Evolutionary conservation across 1,140 invertebrate species (phyloP), one percentile per base, ranked within the genome.

Genomic region (Matsumurasca onukii): DNA sequence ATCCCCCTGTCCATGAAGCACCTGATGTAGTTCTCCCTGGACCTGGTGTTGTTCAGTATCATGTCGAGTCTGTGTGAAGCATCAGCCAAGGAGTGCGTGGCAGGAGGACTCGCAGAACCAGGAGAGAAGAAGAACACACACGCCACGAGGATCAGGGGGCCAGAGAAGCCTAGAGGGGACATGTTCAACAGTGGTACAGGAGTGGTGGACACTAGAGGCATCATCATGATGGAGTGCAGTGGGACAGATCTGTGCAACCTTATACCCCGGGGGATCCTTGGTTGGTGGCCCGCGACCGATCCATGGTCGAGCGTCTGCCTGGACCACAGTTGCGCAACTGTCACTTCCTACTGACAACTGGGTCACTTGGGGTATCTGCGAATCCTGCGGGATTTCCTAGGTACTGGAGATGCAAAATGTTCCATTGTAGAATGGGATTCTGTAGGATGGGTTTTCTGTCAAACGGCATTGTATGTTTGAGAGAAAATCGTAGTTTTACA

Each of bases 11-110:
- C 55, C 55, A 59, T 25, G 25, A 59, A 59, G 25, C 55, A 59
- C 24, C 55, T 22, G 55, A 59, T 59, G 55, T 59, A 59, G 55
- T 59, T 59, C 25, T 59, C 55, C 25, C 55, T 25, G 55, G 55
- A 59, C 22, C 55, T 2, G 55, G 55, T 59, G 55, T 59, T 59
- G 55, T 59, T 59, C 2, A 59, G 55, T 22, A 59, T 59, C 55
- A 27, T 59, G 55, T 59, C 55, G 15, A 59, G 12, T 12, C 25
- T 22, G 25, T 59, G 55, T 12, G 55, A 2, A 13, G 55, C 55
- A 22, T 59, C 55, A 22, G 25, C 55, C 55, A 59, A 27, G 25
- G 55, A 27, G 25, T 59, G 55, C 2, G 55, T 22, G 3, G 55
- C 15, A 5, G 25, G 25, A 5, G 22, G 55, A 9, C 15, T 3